Base-by-base conservation (phyloP, 2,113 vertebrate genomes). In the Macroglossus sobrinus region DNA sequence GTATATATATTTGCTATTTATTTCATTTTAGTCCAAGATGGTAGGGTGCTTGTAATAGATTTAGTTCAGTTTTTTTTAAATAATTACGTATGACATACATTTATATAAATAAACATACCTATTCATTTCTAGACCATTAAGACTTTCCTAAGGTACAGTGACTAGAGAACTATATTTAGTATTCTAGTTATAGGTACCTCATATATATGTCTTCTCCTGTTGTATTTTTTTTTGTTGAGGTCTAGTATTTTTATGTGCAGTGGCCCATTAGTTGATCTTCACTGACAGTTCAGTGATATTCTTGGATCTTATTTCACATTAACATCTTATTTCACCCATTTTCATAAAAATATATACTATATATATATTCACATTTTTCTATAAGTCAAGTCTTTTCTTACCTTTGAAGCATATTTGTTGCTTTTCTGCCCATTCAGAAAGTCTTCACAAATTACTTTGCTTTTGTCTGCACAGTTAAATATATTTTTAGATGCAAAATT, bases 1-100 rank as follows among this genome's bases (percentile, higher is more conserved):
- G 9, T 53, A 40, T 74, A 15, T 61, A 28, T 75, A 57, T 71
- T 75, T 74, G 24, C 18, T 96, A 21, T 81, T 68, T 81, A 26
- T 86, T 89, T 92, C n/a, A 92, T 86, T 91, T 91, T 94, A 69
- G 22, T 63, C 86, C 11, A 76, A 16, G 61, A 81, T 93, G 30
- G 33, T 88, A 26, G 28, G 9, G 2, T 71, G 71, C 24, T 80
- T 88, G 12, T 89, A 47, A 78, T 89, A 82, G 28, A 57, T 72
- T 88, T 64, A 53, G 57, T 92, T 72, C 7, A 35, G 26, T 78
- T 66, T 71, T 84, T 35, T 53, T 45, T 57, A 45, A 57, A 55
- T 5, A 68, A 43, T 80, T 74, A 40, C 74, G 11, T 86, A 18
- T 61, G 18, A 38, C 61, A 53, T 38, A 72, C 22, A 57, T 64